Evolutionary conservation across 2,113 vertebrate species (phyloP).

Genomic region (Gymnogyps californianus): DNA sequence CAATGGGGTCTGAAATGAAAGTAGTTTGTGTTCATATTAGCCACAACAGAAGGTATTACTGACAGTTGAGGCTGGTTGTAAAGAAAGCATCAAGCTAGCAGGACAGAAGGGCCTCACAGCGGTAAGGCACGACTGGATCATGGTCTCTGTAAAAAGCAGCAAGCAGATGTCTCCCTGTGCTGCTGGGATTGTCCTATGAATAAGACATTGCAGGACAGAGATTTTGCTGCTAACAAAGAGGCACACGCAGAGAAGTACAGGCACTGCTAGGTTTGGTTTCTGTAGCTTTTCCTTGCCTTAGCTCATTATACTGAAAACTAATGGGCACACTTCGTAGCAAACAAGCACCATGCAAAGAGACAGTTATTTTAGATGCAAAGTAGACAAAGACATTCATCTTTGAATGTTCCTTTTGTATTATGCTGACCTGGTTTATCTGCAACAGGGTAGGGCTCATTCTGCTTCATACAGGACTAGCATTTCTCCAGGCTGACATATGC

Average conservation of each 20-base stretch:
- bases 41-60: background rate
- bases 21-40: background rate
- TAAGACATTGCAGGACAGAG: background rate
- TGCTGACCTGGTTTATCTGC: background rate
- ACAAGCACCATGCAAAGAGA: background rate
- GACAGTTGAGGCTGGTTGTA: background rate
- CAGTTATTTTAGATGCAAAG: background rate
- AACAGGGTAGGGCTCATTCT: background rate
- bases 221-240: background rate
- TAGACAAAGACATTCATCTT: background rate
- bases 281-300: background rate
- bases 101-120: conserved; percentile 7
- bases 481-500: background rate
- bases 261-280: background rate
- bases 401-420: background rate
- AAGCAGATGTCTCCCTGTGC: background rate
- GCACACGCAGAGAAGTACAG: background rate
- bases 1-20: background rate
- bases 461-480: background rate
- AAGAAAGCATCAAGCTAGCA: background rate
- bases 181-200: background rate
- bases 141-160: background rate
- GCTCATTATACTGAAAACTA: background rate
- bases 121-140: background rate
- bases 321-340: background rate